Base-by-base conservation (phyloP, 2,113 vertebrate species). In the Paracanthobrama guichenoti region DNA sequence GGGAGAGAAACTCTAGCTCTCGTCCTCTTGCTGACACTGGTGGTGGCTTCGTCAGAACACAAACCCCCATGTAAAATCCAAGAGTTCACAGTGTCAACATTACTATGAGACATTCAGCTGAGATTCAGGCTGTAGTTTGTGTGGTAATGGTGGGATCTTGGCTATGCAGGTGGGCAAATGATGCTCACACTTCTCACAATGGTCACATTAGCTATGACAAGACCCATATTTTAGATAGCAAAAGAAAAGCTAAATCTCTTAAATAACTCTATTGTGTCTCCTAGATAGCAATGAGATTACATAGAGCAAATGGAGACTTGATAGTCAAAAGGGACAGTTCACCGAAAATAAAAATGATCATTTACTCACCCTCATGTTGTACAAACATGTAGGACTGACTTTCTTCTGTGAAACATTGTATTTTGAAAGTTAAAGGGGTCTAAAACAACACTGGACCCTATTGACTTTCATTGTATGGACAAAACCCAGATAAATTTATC, bases 1-100 rank as follows among this genome's bases (percentile, higher is more conserved):
- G 50, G 79, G 35, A 84, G 42, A 66, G 44, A 66, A 74, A 84
- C 81, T 48, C 42, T 14, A 76, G 71, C 78, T 84, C 72, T 83
- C 46, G 26, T 59, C 74, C 73, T 86, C 66, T 87, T 44, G 44
- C 55, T 81, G 44, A 71, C 81, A 80, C 13, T 24, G 46, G 59
- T 57, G 48, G 18, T n/a, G 18, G 44, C 9, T 46, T 85, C 39
- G 44, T 48, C 22, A 48, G 46, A 60, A 71, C 84, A 79, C 26
- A 83, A 57, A 60, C 81, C 73, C 55, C 44, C 83, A n/a, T 31
- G 35, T 48, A 80, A 28, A 82, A 18, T 59, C 55, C 16, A 64
- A 79, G n/a, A 53, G 55, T 42, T 79, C 50, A 67, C 22, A 2
- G 26, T n/a, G 60, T 66, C 44, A 50, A 48, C 26, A 16, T 71